Conservation (phyloP, 2,888 invertebrate genomes). For the Pegoplata infirma region DNA sequence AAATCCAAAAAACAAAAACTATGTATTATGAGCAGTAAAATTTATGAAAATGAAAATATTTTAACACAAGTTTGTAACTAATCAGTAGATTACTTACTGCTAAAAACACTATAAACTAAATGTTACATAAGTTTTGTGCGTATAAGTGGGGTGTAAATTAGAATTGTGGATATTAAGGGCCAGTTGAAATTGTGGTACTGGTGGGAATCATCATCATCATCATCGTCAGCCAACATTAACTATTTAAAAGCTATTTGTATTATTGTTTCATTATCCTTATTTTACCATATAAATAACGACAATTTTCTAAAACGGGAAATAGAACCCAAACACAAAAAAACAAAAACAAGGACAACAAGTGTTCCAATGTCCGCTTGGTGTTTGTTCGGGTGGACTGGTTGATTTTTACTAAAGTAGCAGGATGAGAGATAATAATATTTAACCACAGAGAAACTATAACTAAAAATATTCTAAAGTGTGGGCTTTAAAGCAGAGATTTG, state of each 20-base stretch:
- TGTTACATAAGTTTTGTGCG: neutral
- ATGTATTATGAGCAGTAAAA: constrained; percentile 41
- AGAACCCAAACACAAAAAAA: neutral
- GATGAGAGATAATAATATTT: neutral
- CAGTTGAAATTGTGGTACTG: neutral
- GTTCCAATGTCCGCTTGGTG: neutral
- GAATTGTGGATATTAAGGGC: no score
- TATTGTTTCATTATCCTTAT: neutral
- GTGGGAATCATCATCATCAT: neutral
- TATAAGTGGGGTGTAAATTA: no score
- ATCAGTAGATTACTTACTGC: neutral
- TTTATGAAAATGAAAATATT: constrained; percentile 45
- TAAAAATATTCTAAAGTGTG: constrained; percentile 32
- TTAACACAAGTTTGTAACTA: neutral
- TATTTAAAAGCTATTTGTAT: neutral
- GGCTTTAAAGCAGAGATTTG: neutral
- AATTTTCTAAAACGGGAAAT: neutral
- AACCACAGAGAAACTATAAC: constrained; percentile 48
- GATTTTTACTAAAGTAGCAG: neutral
- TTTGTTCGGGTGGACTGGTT: neutral
- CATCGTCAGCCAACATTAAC: no score
- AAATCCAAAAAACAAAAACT: constrained; percentile 14
- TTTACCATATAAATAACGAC: neutral
- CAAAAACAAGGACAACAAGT: neutral
- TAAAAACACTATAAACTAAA: neutral